These are phyloP conservation scores for Heliconius hermathena DNA, from an alignment of 1,140 invertebrate genomes.

Conservation along the genomic window DNA sequence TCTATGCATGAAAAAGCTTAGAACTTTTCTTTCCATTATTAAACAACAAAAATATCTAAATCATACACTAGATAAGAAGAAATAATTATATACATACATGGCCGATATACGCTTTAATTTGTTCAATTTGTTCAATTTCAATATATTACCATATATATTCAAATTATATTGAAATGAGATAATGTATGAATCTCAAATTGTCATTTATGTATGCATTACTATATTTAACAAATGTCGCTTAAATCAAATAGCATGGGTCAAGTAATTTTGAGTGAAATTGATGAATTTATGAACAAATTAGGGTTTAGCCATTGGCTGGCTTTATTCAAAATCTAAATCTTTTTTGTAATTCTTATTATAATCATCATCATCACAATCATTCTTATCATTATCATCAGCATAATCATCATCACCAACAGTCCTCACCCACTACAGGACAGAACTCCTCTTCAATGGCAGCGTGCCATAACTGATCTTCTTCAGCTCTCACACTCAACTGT, in stretches of 20 bases:
- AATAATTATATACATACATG: not conserved
- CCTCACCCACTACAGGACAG: too few relatives aligned
- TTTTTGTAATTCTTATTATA: not conserved
- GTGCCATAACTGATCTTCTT: too few relatives aligned
- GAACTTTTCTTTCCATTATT: too few relatives aligned
- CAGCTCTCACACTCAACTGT: too few relatives aligned
- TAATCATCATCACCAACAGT: too few relatives aligned
- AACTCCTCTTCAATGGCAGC: too few relatives aligned
- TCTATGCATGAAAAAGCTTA: too few relatives aligned
- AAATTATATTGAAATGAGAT: slow-evolving; percentile 9
- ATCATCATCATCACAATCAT: too few relatives aligned
- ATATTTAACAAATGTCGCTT: slow-evolving; percentile 6
- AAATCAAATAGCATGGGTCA: not conserved
- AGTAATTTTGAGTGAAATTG: not conserved
- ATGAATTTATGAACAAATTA: not conserved
- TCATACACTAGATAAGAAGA: not conserved
- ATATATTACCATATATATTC: slow-evolving; percentile 8
- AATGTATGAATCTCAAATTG: not conserved
- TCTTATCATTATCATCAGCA: too few relatives aligned
- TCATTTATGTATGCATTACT: slow-evolving; percentile 10
- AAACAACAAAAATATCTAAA: not conserved
- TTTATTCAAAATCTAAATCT: not conserved
- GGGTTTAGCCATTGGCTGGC: not conserved
- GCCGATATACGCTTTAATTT: not conserved
- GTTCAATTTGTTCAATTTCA: slow-evolving; percentile 7